Base-by-base conservation (phyloP, 92 coral and sea anemone genomes). In the Epizoanthus illoricatus region DNA sequence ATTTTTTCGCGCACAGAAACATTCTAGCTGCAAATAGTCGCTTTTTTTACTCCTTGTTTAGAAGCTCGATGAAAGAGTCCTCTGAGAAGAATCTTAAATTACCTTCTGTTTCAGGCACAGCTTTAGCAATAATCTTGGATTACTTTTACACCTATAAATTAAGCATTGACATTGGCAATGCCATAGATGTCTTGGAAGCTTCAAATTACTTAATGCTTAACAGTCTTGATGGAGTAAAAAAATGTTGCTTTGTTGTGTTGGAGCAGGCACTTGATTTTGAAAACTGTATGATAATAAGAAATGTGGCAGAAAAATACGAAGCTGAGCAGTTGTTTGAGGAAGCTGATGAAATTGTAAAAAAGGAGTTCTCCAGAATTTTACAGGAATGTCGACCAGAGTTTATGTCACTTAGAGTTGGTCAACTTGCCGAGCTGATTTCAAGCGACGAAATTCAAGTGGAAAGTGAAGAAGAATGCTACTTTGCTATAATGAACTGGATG, bases 21-120 rank as follows among this genome's bases (percentile, higher is more conserved):
- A 86, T 92, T 39, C 75, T 90, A 84, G 97, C 93, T 18, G 97
- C 97, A 20, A 92, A 80, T 69, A 85, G 97, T 71, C 92, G 85
- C 20, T 88, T 92, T 62, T 92, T 92, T 80, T 92, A 88, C 83
- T 84, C 93, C 24, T 87, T 92, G 94, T 92, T 92, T 16, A 84
- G 81, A 54, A 90, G 97, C 73, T 91, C 94, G 17, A 92, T 92
- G 97, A 76, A 85, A 72, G 94, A 90, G 74, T 90, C 97, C 17
- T 69, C 49, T 18, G 90, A 92, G 65, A 87, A 84, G 43, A 76
- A 71, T 23, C 85, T 92, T 36, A 82, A 70, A 49, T 90, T 92
- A 33, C 85, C 87, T 13, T 85, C 90, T 8, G 75, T 92, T 41
- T 58, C 85, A 56, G 84, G 42, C 60, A 43, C 24, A 45, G 87